Conservation (phyloP, 1,140 invertebrate species). For the Pogonomyrmex barbatus region DNA sequence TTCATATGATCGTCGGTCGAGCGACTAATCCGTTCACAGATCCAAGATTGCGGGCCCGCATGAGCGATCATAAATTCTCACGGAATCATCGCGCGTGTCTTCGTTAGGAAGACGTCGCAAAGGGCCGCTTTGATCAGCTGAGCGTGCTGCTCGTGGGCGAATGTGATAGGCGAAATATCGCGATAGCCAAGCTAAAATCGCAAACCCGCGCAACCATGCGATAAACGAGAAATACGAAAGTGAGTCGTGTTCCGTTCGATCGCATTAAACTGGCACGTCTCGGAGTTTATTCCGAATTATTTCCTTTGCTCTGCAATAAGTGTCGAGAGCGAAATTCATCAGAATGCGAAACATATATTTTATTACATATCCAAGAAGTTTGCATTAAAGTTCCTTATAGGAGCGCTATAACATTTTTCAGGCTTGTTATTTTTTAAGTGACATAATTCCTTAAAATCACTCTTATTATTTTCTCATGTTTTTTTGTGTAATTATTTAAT, state of each 20-base stretch:
- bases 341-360: background rate
- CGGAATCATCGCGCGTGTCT: slow-evolving; percentile 13
- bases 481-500: slow-evolving; percentile 25
- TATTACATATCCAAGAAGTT: background rate
- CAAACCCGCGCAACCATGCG: background rate
- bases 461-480: background rate
- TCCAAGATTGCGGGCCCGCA: background rate
- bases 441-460: background rate
- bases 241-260: background rate
- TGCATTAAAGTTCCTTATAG: background rate
- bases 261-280: background rate
- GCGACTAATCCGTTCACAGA: slow-evolving; percentile 34
- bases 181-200: slow-evolving; percentile 12
- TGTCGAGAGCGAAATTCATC: background rate
- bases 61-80: slow-evolving; percentile 20
- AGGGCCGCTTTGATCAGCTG: slow-evolving; percentile 26
- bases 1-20: slow-evolving; percentile 24
- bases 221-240: slow-evolving; percentile 14
- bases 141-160: background rate
- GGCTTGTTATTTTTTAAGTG: background rate
- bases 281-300: background rate
- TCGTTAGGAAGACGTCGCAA: slow-evolving; percentile 1
- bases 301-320: background rate
- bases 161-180: slow-evolving; percentile 26
- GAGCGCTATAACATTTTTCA: background rate